Percentiles rank a stretch among this genome's conserved stretches.
Conservation (phyloP, 2,797 vertebrate genomes). For the Paguma larvata region DNA sequence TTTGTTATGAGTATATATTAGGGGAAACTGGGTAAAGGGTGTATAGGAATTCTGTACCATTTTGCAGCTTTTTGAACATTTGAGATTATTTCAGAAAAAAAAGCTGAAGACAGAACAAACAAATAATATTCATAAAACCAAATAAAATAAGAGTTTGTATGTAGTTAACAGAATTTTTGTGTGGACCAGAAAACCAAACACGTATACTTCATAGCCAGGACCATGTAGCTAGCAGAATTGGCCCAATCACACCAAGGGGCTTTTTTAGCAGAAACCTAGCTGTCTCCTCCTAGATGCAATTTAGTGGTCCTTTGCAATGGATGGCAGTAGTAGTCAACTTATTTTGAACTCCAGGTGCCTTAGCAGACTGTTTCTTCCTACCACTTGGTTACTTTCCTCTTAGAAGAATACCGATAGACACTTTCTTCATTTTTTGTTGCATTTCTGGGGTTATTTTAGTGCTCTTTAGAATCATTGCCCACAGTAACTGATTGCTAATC, state of each 20-base stretch:
- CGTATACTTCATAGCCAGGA: neutral
- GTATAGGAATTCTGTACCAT: neutral
- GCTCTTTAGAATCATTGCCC: neutral
- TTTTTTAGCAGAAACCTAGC: neutral
- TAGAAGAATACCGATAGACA: no score
- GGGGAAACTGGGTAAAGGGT: neutral
- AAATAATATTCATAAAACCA: neutral
- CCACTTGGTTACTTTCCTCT: neutral
- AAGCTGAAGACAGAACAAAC: conserved; percentile 1
- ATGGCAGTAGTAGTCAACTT: neutral
- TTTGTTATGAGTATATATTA: neutral
- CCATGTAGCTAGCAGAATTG: neutral
- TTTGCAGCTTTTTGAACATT: neutral
- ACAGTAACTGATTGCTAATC: neutral
- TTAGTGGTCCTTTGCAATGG: neutral
- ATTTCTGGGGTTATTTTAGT: conserved; percentile 12
- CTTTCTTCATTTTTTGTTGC: conserved; percentile 29
- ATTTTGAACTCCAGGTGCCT: neutral
- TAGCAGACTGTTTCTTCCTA: neutral
- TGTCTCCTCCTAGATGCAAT: neutral
- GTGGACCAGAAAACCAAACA: neutral
- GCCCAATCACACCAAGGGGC: neutral
- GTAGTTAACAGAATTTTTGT: neutral
- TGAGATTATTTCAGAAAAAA: conserved; percentile 34
- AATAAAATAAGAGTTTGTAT: neutral